Evolutionary conservation across 2,888 invertebrate genomes (phyloP), one percentile per base, ranked within the genome.

Genomic region (Ceratothoa steindachneri): DNA sequence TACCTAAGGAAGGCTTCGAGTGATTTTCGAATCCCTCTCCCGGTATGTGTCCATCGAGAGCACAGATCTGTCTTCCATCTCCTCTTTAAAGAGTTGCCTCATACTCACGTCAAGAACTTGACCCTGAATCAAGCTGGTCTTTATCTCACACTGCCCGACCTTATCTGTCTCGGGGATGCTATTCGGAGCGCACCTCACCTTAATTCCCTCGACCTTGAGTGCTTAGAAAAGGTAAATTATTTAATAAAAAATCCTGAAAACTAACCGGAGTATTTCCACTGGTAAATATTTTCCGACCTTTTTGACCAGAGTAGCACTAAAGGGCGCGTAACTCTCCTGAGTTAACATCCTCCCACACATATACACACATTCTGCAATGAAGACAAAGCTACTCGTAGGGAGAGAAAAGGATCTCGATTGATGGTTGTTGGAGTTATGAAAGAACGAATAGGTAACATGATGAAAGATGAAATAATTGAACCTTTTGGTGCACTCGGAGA

Each of bases 141-240:
- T 27, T 78, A 78, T 52, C 75, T 78, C 3, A 78, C 65, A 30
- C 75, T 52, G 2, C 29, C 68, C 9, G 77, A 78, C 52, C 64
- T 78, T 5, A 73, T 75, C n/a, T 78, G 77, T 51, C 66, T 78
- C 4, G 77, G 77, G 4, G 77, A 78, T 22, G 77, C 77, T 28
- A 73, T 78, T 3, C 31, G 77, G 3, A 53, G 51, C 24, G 65
- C 77, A 0, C 69, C 64, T 12, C 71, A 73, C 66, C 69, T 78
- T 19, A 68, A 53, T 24, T 73, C 73, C 22, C 72, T 78, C 51
- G 72, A 73, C 27, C 66, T 78, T 2, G 60, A 72, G 9, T 53
- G 64, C 0, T 66, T 78, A 3, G 71, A 73, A 15, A 64, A 67
- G 30, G 77, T 77, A 22, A 30, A 69, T 64, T 12, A 3, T 52